A percentile compares a stretch with the other conserved stretches of the same genome.
Conservation (phyloP, 1,140 invertebrate genomes). For the Conus ventricosus region DNA sequence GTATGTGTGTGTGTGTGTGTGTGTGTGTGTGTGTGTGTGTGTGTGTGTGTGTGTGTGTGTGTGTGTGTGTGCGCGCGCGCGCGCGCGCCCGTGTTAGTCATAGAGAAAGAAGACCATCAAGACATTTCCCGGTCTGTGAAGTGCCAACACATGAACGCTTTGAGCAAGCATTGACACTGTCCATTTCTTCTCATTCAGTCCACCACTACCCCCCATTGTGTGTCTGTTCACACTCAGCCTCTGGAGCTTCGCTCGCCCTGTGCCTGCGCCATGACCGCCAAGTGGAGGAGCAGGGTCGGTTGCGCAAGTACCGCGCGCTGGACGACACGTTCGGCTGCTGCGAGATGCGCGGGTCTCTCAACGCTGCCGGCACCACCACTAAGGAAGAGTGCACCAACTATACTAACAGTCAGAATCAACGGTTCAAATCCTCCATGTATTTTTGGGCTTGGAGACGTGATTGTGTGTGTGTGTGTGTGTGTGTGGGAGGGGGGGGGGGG, state of each 20-base stretch:
- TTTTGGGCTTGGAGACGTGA: neutral
- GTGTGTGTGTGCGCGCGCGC: neutral
- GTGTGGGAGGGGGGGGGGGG: too few species aligned
- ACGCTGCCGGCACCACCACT: slow-evolving; percentile 65
- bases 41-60: slow-evolving; percentile 14
- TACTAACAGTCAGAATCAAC: slow-evolving; percentile 32
- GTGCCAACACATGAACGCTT: too few species aligned
- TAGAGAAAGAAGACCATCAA: too few species aligned
- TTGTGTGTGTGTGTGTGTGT: too few species aligned
- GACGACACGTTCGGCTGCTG: slow-evolving; percentile 61
- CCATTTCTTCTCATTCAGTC: too few species aligned
- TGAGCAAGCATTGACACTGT: too few species aligned
- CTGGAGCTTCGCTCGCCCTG: slow-evolving; percentile 59
- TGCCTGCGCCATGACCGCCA: slow-evolving; percentile 60
- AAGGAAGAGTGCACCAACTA: slow-evolving; percentile 55
- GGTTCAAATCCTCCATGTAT: neutral
- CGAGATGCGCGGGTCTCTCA: slow-evolving; percentile 51
- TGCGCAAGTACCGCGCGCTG: slow-evolving; percentile 48
- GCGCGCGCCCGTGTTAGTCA: neutral
- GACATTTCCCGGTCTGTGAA: too few species aligned
- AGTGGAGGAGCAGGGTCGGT: slow-evolving; percentile 33
- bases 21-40: neutral
- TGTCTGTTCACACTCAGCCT: slow-evolving; percentile 36
- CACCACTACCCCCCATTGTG: too few species aligned
- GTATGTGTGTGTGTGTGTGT: slow-evolving; percentile 5